A percentile compares a stretch with the other conserved stretches of the same genome.
phyloP scores from a whole-genome alignment of 2,113 vertebrate genomes.

The Propithecus coquereli region DNA sequence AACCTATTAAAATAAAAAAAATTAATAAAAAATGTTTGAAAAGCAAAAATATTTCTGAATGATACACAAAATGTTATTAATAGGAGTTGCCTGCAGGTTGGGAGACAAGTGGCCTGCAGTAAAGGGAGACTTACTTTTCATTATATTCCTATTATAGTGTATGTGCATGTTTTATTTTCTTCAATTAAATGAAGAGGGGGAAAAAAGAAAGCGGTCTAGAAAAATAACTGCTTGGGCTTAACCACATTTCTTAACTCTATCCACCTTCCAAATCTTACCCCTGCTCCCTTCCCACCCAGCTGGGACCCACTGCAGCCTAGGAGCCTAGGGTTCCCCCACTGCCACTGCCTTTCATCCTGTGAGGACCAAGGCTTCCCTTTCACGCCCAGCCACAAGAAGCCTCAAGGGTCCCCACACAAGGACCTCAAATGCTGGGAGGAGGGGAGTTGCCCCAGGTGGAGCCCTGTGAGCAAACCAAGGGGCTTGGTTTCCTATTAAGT shows the following conservation, averaged over 20 bases:
- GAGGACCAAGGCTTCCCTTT: neutral
- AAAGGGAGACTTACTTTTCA: neutral
- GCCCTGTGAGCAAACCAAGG: constrained; percentile 23
- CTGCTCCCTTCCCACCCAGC: neutral
- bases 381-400: neutral
- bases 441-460: neutral
- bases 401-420: neutral
- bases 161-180: neutral
- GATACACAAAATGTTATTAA: neutral
- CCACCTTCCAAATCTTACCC: neutral
- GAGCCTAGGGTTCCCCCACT: no score
- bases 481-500: constrained; percentile 56
- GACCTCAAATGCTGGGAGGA: neutral
- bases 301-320: neutral
- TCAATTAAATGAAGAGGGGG: neutral
- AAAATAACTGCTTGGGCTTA: neutral
- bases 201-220: neutral
- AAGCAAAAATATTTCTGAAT: neutral
- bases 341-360: neutral
- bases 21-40: no score
- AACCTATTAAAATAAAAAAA: no score
- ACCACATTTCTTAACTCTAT: neutral
- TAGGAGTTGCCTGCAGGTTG: neutral
- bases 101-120: neutral
- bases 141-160: neutral